Base-by-base conservation (phyloP, 2,888 invertebrate species). In the Thymelicus acteon region DNA sequence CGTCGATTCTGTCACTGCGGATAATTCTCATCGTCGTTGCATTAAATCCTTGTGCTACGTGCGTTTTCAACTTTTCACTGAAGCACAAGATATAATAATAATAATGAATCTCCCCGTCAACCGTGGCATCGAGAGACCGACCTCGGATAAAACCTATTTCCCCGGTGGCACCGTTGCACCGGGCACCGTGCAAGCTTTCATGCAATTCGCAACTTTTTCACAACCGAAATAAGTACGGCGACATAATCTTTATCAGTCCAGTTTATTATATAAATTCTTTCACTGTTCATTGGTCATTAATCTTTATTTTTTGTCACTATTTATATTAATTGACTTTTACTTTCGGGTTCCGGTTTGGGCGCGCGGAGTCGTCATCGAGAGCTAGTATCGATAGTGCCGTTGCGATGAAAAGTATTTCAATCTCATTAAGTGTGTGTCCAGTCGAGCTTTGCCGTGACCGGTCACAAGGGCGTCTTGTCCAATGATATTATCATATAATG, bases 401-500 rank as follows among this genome's bases (percentile, higher is more conserved):
- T 44, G 44, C 19, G 44, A 60, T 54, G 62, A 61, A 68, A 68
- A 54, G 60, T 40, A 60, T 49, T 63, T 37, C 49, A 65, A 58
- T 65, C 65, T 44, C 24, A 37, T 57, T 65, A 57, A 57, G 57
- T 57, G 15, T 52, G 37, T 60, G 49, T 19, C 66, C 44, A 47
- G 73, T 63, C 63, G 64, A 64, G 71, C 66, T 73, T 63, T 63
- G 64, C 72, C 74, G 74, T 76, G 76, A 74, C 75, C 76, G 69
- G 76, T 66, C 67, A 40, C 77, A 76, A 78, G 76, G 77, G 75
- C 76, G 73, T 68, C 75, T 58, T 75, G 74, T n/a, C n/a, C n/a
- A n/a, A n/a, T n/a, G n/a, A n/a, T n/a, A n/a, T n/a, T n/a, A n/a
- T n/a, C n/a, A n/a, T n/a, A n/a, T n/a, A n/a, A n/a, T n/a, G n/a